These are phyloP conservation scores for Celastrina argiolus DNA, from an alignment of 2,888 invertebrate species.

Conservation along the genomic window DNA sequence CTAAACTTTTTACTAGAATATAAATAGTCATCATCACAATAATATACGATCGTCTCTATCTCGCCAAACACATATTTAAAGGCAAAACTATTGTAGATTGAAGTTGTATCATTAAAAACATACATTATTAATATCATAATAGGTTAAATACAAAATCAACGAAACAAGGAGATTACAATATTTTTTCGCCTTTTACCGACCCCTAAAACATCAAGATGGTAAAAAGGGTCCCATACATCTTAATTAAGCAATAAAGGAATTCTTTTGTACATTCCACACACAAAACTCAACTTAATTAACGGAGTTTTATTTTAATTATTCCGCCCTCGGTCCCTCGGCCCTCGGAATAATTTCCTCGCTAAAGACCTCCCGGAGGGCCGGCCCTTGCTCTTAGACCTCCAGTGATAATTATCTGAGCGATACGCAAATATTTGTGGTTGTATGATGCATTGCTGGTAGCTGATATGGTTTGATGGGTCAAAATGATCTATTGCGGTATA, in stretches of 20 bases:
- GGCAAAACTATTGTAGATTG: no score
- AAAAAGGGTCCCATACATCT: neutral
- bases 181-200: neutral
- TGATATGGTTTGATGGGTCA: neutral
- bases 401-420: neutral
- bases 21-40: no score
- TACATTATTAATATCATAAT: neutral
- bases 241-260: slow-evolving; percentile 11
- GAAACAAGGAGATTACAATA: neutral
- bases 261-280: slow-evolving; percentile 12
- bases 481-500: neutral
- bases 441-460: neutral
- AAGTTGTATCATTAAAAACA: no score
- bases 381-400: neutral
- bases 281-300: slow-evolving; percentile 21
- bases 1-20: no score
- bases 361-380: slow-evolving; percentile 24
- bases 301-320: slow-evolving; percentile 33
- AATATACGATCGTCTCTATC: no score
- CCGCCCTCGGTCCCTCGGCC: slow-evolving; percentile 29
- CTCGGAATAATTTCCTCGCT: slow-evolving; percentile 20
- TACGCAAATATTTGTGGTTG: neutral
- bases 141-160: neutral
- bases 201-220: neutral
- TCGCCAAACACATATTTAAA: no score